Evolutionary conservation across 1,140 invertebrate species (phyloP).

Genomic region (Armadillidium nasatum): DNA sequence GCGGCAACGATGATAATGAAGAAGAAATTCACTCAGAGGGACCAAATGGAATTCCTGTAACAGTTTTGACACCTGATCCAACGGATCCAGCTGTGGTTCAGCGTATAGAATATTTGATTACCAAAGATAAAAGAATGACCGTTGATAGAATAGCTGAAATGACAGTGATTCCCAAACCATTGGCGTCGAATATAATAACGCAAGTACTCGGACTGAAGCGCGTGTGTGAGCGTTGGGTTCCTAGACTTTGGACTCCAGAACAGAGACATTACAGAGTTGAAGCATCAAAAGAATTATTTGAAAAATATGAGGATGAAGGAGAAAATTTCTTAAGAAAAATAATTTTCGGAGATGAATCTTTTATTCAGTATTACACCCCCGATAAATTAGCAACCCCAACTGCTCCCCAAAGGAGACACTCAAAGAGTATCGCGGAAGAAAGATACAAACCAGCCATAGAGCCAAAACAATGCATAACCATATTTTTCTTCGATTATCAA

Average conservation of each 20-base stretch:
- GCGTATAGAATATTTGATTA: slow-evolving; percentile 24
- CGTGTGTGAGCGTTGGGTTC: slow-evolving; percentile 29
- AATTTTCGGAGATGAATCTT: slow-evolving; percentile 25
- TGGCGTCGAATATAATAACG: slow-evolving; percentile 11
- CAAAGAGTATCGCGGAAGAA: neutral
- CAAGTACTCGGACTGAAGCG: slow-evolving; percentile 25
- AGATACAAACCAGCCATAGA: slow-evolving; percentile 25
- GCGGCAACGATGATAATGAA: slow-evolving; percentile 17
- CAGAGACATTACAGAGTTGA: slow-evolving; percentile 24
- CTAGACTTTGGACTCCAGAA: slow-evolving; percentile 28
- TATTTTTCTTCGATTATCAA: slow-evolving; percentile 20
- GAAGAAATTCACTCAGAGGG: neutral
- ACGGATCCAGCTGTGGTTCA: slow-evolving; percentile 27
- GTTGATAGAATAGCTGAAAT: slow-evolving; percentile 20
- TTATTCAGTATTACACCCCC: slow-evolving; percentile 24
- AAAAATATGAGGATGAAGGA: slow-evolving; percentile 18
- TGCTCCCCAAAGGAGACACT: neutral
- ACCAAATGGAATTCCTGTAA: neutral
- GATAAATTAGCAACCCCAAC: slow-evolving; percentile 1
- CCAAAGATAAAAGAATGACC: slow-evolving; percentile 21
- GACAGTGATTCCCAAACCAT: slow-evolving; percentile 17
- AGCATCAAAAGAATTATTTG: slow-evolving; percentile 19
- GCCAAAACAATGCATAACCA: neutral
- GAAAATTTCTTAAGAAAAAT: slow-evolving; percentile 19
- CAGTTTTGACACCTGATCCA: neutral